Evolutionary conservation across 2,797 vertebrate species (phyloP).

Genomic region (Dendrocincla fuliginosa): DNA sequence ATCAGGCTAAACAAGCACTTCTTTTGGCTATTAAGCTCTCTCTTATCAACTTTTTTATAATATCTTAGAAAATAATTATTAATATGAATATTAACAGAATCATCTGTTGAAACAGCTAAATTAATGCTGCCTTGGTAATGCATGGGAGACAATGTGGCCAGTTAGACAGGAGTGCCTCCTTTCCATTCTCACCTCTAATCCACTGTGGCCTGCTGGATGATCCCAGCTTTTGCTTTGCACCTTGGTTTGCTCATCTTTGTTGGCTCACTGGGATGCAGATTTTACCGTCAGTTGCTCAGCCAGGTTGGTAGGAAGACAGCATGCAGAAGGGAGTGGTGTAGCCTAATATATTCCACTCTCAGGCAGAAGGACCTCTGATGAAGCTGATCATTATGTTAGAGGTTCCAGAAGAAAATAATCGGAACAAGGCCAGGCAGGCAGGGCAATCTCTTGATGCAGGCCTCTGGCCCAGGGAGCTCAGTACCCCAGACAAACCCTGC

Average conservation of each 20-base stretch:
- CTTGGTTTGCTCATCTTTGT: neutral
- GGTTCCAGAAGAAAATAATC: neutral
- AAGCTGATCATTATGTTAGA: neutral
- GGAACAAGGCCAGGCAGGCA: neutral
- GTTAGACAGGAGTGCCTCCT: neutral
- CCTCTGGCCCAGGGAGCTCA: neutral
- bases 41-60: neutral
- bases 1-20: neutral
- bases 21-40: neutral
- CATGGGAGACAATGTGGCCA: neutral
- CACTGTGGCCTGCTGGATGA: neutral
- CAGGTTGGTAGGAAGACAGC: neutral
- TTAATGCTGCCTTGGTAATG: neutral
- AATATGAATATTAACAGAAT: neutral
- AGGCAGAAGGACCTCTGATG: neutral
- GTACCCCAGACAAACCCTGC: neutral
- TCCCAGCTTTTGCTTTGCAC: neutral
- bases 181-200: neutral
- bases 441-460: neutral
- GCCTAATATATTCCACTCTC: neutral
- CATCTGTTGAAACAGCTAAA: neutral
- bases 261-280: neutral
- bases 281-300: accelerated
- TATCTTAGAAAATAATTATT: neutral
- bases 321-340: neutral